These are phyloP conservation scores for Labrus mixtus DNA, from an alignment of 2,113 vertebrate species.

Conservation along the genomic window DNA sequence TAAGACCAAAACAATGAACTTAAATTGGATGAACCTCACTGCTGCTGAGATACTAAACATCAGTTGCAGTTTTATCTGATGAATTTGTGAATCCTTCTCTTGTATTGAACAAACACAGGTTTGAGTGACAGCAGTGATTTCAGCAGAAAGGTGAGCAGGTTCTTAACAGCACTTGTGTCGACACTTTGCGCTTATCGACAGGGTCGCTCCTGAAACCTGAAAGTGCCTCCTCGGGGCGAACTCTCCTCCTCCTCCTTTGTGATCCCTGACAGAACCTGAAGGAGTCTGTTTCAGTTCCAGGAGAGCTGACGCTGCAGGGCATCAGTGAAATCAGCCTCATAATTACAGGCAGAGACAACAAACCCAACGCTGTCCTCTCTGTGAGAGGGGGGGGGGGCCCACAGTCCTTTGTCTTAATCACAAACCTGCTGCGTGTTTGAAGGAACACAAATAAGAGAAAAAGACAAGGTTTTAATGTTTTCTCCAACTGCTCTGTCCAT, in stretches of 20 bases:
- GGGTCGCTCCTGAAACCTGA: conserved; percentile 6
- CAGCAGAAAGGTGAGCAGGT: conserved; percentile 6
- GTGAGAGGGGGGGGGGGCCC: conserved; percentile 24
- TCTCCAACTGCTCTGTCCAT: conserved; percentile 15
- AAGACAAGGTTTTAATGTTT: not conserved
- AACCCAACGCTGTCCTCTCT: conserved; percentile 11
- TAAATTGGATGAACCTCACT: not conserved
- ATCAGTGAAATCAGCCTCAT: conserved; percentile 20
- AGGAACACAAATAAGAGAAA: not conserved
- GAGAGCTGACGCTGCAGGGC: conserved; percentile 13
- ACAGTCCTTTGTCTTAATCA: conserved; percentile 8
- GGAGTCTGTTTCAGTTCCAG: conserved; percentile 21
- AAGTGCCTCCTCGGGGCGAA: conserved; percentile 24
- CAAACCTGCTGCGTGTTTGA: not conserved
- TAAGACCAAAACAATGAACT: too few species aligned
- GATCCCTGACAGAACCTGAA: not conserved
- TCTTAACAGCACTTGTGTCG: conserved; percentile 12
- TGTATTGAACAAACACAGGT: not conserved
- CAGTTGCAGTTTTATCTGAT: too few species aligned
- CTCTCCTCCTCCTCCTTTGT: not conserved
- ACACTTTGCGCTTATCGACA: conserved; percentile 11
- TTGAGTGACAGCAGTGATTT: not conserved
- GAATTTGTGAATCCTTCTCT: not conserved
- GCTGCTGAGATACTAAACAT: too few species aligned
- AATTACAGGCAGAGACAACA: conserved; percentile 13